phyloP scores from a whole-genome alignment of 2,797 vertebrate genomes.

The Uromys caudimaculatus region DNA sequence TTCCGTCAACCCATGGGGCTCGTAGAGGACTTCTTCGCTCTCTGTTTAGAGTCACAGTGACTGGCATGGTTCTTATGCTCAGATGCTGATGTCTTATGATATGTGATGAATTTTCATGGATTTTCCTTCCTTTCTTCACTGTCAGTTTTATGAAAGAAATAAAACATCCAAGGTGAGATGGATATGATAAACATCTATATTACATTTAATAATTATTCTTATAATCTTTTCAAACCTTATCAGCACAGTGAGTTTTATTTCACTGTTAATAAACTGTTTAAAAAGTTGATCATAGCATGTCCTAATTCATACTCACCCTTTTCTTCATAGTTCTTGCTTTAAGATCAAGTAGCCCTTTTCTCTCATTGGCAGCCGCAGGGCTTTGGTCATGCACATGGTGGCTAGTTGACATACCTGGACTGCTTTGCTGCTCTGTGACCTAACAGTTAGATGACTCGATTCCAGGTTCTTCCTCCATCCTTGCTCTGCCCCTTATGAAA shows the following conservation, averaged over 20 bases:
- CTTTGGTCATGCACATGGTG: background rate
- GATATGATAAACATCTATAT: background rate
- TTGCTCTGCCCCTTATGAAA: background rate
- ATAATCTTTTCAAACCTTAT: background rate
- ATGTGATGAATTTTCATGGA: conserved; percentile 43
- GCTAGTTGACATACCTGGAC: background rate
- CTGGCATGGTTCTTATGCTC: conserved; percentile 70
- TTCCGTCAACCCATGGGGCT: conserved; percentile 59
- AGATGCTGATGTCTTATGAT: background rate
- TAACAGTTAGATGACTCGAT: background rate
- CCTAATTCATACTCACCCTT: background rate
- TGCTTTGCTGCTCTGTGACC: background rate
- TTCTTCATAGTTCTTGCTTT: conserved; percentile 1
- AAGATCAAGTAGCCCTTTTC: background rate
- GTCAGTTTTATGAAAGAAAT: conserved; percentile 17
- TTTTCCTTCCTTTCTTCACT: conserved; percentile 61
- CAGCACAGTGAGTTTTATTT: conserved; percentile 25
- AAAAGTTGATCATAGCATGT: background rate
- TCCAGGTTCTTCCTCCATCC: background rate
- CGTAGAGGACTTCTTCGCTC: conserved; percentile 7
- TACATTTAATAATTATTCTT: conserved; percentile 5
- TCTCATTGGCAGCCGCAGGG: background rate
- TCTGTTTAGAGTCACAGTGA: conserved; percentile 29
- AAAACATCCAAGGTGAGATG: background rate
- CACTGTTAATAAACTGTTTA: background rate